These are phyloP conservation scores for Drosophila melanosoma DNA, from an alignment of 2,888 invertebrate species.

Conservation along the genomic window DNA sequence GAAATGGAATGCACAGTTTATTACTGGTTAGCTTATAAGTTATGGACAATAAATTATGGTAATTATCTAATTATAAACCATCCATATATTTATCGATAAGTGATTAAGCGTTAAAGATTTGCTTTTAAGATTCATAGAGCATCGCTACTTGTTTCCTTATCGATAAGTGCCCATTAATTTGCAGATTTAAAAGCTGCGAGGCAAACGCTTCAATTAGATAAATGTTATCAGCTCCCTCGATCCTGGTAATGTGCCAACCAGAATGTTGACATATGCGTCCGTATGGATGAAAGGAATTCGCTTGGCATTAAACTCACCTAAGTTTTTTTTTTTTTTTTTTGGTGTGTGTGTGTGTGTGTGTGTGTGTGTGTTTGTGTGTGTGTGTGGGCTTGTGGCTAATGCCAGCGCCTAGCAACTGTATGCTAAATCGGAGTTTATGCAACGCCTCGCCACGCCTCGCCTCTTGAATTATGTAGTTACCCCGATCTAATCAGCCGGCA, in stretches of 20 bases:
- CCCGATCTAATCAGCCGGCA: slow-evolving; percentile 74
- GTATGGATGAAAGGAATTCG: slow-evolving; percentile 14
- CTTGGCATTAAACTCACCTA: slow-evolving; percentile 7
- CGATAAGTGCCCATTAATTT: background rate
- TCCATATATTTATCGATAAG: background rate
- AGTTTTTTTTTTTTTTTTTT: background rate
- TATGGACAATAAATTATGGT: background rate
- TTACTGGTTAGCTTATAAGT: background rate
- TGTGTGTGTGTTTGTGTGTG: background rate
- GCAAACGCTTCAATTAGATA: slow-evolving; percentile 24
- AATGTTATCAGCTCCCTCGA: slow-evolving; percentile 13
- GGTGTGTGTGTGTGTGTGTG: background rate
- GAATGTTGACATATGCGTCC: slow-evolving; percentile 63
- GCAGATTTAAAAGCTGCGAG: background rate
- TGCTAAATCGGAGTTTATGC: slow-evolving; percentile 47
- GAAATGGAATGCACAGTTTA: background rate
- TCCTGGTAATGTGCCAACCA: slow-evolving; percentile 17
- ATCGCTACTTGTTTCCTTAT: background rate
- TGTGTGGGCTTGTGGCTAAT: slow-evolving; percentile 44
- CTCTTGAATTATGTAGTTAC: slow-evolving; percentile 67
- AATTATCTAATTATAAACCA: background rate
- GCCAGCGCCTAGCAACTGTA: slow-evolving; percentile 66
- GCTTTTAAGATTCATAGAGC: background rate
- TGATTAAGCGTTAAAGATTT: background rate
- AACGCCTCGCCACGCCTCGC: slow-evolving; percentile 36